phyloP scores from a whole-genome alignment of 2,888 invertebrate species.

The Parelbella ahira region DNA sequence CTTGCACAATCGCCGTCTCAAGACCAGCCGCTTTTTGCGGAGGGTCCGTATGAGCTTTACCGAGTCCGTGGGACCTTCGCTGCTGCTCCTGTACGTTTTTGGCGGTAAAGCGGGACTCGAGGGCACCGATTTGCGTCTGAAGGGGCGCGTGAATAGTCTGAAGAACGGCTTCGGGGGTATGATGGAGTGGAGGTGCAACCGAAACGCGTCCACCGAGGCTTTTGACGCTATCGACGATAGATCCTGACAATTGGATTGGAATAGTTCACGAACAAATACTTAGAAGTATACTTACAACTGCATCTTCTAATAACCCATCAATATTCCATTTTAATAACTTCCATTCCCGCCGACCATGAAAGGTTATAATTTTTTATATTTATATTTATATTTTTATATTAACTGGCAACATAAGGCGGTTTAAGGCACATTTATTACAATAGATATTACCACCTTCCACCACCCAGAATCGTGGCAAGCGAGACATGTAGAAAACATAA shows the following conservation, averaged over 20 bases:
- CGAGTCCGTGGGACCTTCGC: slow-evolving; percentile 72
- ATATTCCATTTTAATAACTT: too few species aligned
- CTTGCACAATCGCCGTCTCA: slow-evolving; percentile 64
- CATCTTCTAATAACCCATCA: too few species aligned
- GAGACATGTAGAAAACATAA: too few species aligned
- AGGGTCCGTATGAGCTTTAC: slow-evolving; percentile 59
- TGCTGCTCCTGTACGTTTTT: slow-evolving; percentile 72
- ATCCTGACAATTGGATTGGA: slow-evolving; percentile 57
- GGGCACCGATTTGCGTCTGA: slow-evolving; percentile 84
- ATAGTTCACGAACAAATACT: too few species aligned
- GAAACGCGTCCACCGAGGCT: slow-evolving; percentile 71
- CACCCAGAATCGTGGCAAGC: too few species aligned
- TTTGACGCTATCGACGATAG: slow-evolving; percentile 77
- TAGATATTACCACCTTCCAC: too few species aligned
- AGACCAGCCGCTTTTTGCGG: slow-evolving; percentile 56
- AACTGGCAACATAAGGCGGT: too few species aligned
- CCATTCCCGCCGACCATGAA: too few species aligned
- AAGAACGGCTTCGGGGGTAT: slow-evolving; percentile 81
- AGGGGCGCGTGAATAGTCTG: slow-evolving; percentile 83
- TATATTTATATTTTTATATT: too few species aligned
- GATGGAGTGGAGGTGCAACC: slow-evolving; percentile 79
- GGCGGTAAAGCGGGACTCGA: slow-evolving; percentile 83
- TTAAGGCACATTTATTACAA: too few species aligned
- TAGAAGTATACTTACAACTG: too few species aligned
- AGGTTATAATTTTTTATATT: too few species aligned